Evolutionary conservation across 2,113 vertebrate genomes (phyloP).

Genomic region (Trematomus loennbergii): DNA sequence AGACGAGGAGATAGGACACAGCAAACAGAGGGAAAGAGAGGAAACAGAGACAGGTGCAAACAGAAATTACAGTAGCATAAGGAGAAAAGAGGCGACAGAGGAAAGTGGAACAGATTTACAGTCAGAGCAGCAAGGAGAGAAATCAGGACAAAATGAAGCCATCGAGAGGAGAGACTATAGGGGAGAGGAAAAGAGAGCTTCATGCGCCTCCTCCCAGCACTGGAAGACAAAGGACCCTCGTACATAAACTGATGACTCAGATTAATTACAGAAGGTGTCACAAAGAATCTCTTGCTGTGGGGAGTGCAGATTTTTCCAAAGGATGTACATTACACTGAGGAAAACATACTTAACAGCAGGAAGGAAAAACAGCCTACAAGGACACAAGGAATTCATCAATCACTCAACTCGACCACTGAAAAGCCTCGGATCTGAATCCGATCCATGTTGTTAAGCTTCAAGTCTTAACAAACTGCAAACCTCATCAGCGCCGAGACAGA

Average conservation of each 20-base stretch:
- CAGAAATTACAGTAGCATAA: constrained; percentile 19
- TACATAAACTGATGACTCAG: constrained; percentile 49
- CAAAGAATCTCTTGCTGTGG: constrained; percentile 43
- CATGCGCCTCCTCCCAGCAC: constrained; percentile 72
- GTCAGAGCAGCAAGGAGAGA: constrained; percentile 42
- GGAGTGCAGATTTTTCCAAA: constrained; percentile 30
- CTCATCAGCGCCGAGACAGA: constrained; percentile 53
- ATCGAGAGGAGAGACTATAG: constrained; percentile 33
- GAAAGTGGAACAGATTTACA: constrained; percentile 37
- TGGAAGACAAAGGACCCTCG: constrained; percentile 57
- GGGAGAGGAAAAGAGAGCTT: constrained; percentile 40
- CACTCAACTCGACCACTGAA: constrained; percentile 54
- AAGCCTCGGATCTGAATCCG: constrained; percentile 51
- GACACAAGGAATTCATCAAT: constrained; percentile 57
- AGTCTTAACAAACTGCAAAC: constrained; percentile 78
- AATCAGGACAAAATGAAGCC: constrained; percentile 33
- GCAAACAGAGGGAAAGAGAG: not conserved
- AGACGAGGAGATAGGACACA: not conserved
- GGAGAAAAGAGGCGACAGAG: constrained; percentile 18
- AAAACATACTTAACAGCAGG: constrained; percentile 50
- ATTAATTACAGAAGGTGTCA: constrained; percentile 50
- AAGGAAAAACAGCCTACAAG: constrained; percentile 46
- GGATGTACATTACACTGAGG: constrained; percentile 49
- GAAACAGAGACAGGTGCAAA: constrained; percentile 37
- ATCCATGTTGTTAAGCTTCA: constrained; percentile 73